Evolutionary conservation across 2,888 invertebrate species (phyloP), one percentile per base, ranked within the genome.

Genomic region (Lordiphosa andalusiaca): DNA sequence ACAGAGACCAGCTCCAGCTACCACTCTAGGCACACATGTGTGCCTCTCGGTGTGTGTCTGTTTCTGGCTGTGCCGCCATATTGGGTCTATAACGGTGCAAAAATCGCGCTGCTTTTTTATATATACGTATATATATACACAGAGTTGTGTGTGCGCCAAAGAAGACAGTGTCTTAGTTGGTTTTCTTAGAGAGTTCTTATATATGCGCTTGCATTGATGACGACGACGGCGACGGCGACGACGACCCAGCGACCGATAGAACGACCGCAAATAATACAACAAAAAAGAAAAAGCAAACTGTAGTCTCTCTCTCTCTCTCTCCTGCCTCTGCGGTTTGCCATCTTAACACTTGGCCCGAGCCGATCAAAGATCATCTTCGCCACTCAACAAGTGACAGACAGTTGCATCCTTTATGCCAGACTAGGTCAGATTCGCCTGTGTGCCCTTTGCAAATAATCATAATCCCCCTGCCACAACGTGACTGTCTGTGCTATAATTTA

Each of bases 1-100:
- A 30, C 30, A 30, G 30, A 30, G 30, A 30, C 30, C 30, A 30
- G 30, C 55, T 13, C 40, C 42, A 6, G 40, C 54, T 36, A 37
- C 50, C 37, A 37, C 57, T 42, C 40, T 44, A 44, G 57, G 53
- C 72, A 69, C 73, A 73, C 65, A 69, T 72, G 69, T 50, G 44
- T 53, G 40, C 40, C 30, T 50, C 49, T 50, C 10, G 21, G 21
- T 51, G 37, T 42, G 16, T 53, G 53, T 53, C 25, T 48, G 41
- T 50, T 49, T 52, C 48, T 52, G 49, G 59, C 47, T 53, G 69
- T 65, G 68, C 69, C 68, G 76, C 83, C 85, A 85, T 84, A 84
- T 84, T 84, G 83, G 85, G 85, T 78, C 71, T 82, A 78, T 84
- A 85, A 85, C 83, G 85, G 83, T 84, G 85, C 82, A 76, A 84